Base-by-base conservation (phyloP, 2,113 vertebrate species). In the Arothron firmamentum region DNA sequence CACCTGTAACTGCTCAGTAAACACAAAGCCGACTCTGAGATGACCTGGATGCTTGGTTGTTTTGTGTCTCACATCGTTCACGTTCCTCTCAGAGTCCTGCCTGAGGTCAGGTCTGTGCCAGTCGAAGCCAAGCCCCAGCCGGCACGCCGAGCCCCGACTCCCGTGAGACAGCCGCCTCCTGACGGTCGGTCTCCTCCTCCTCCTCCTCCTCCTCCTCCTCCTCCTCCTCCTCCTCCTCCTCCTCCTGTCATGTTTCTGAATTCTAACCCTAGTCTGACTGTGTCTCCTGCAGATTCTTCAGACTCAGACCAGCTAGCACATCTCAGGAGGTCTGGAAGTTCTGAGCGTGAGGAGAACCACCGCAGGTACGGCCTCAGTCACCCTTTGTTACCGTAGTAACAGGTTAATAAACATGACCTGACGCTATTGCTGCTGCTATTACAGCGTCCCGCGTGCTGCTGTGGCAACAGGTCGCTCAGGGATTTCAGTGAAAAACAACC, bases 311-410 rank as follows among this genome's bases (percentile, higher is more conserved):
- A 79, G 52, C 80, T 75, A 52, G 88, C 80, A 6, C 80, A 86
- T 3, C 85, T 84, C 31, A 75, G 87, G 67, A 88, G 89, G 65
- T 87, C 86, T 0, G 88, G 87, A 14, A 91, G 91, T 74, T 87
- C 86, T 0, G 89, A 88, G 71, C 76, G 63, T 0, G 85, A 19
- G 2, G 67, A 75, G 1, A 62, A 17, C 54, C 47, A 52, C 42
- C 84, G 20, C 66, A 80, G 87, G 91, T 91, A 82, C 13, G 13
- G 34, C 34, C 34, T 10, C 34, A 38, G 9, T 38, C 34, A 2
- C 34, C 34, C 34, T 12, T 12, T 1, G 9, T 38, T 2, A 38
- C 34, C 0, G 34, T 12, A 12, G 9, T 12, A 3, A 38, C 9
- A 10, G 34, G 34, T 3, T 38, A 38, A 38, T 11, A 9, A 18